Evolutionary conservation across 2,888 invertebrate genomes (phyloP), one percentile per base, ranked within the genome.

Genomic region (Byasa hedistus): DNA sequence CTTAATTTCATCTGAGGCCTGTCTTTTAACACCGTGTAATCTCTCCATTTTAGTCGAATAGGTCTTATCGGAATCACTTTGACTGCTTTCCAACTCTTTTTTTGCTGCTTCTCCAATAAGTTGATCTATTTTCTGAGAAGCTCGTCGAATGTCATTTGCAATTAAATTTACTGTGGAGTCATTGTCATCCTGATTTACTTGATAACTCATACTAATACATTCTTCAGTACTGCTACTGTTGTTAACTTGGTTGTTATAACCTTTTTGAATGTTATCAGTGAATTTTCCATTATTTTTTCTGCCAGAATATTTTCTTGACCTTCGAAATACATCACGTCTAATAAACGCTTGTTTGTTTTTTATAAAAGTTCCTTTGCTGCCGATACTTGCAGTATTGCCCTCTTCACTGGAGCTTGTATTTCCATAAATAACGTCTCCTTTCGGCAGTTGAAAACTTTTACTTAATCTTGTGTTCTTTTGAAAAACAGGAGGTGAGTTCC

Each of bases 291-390:
- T 88, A 69, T 85, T 90, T 72, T 90, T 92, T 69, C 91, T 85
- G 60, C 91, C 89, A 0, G 91, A 91, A 76, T 91, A 92, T 72
- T 92, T 92, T 70, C 92, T 85, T 15, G 92, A 92, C 69, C 92
- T 82, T 71, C 92, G 85, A 68, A 91, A 92, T 3, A 92, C 91
- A 66, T 92, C 92, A 76, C 92, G 80, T 69, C 92, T 80, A 0
- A 89, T 86, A 70, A 92, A 92, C 3, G 89, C 93, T 75, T 93
- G 92, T 76, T 93, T 93, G 68, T 92, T 92, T 81, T 93, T 93
- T 59, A 94, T 93, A 69, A 93, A 94, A 32, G 93, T 93, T 60
- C 93, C 89, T 69, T 92, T 92, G 74, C 82, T 85, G 54, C 85
- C 79, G 36, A 79, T 78, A 71, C 82, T 92, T 57, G 77, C 83